phyloP scores from a whole-genome alignment of 2,888 invertebrate species.

The Epistrophe eligans region DNA sequence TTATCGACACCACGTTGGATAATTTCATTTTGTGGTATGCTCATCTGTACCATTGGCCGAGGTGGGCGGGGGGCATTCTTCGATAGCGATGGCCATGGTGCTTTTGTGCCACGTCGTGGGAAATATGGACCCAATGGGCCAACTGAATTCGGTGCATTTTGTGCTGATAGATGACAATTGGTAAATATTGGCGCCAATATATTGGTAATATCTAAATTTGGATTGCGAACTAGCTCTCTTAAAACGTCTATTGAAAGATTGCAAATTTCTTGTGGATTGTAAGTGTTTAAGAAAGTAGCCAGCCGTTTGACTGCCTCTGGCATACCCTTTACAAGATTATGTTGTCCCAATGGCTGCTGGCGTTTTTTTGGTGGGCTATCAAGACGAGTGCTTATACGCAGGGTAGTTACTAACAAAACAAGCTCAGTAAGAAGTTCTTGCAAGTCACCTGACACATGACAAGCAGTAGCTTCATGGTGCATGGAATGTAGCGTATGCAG shows the following conservation, averaged over 20 bases:
- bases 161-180: slow-evolving; percentile 92
- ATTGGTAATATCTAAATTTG: slow-evolving; percentile 85
- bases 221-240: slow-evolving; percentile 83
- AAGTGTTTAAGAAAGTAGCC: slow-evolving; percentile 94
- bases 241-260: slow-evolving; percentile 89
- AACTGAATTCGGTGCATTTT: slow-evolving; percentile 88
- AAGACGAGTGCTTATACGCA: slow-evolving; percentile 86
- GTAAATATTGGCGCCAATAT: slow-evolving; percentile 93
- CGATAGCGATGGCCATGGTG: slow-evolving; percentile 85
- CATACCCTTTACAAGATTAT: slow-evolving; percentile 90
- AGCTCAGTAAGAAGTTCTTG: slow-evolving; percentile 92
- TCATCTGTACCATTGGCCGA: slow-evolving; percentile 93
- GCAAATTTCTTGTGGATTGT: slow-evolving; percentile 93
- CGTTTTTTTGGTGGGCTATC: slow-evolving; percentile 82
- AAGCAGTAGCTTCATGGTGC: slow-evolving; percentile 96
- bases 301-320: slow-evolving; percentile 94
- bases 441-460: slow-evolving; percentile 93
- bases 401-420: slow-evolving; percentile 89
- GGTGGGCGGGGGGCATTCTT: slow-evolving; percentile 90
- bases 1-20: slow-evolving; percentile 88
- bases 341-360: slow-evolving; percentile 81
- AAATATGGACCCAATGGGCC: slow-evolving; percentile 91
- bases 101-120: slow-evolving; percentile 88
- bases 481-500: slow-evolving; percentile 96
- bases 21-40: slow-evolving; percentile 90